phyloP scores from a whole-genome alignment of 1,140 invertebrate genomes.

The Drosophila arawakana region DNA sequence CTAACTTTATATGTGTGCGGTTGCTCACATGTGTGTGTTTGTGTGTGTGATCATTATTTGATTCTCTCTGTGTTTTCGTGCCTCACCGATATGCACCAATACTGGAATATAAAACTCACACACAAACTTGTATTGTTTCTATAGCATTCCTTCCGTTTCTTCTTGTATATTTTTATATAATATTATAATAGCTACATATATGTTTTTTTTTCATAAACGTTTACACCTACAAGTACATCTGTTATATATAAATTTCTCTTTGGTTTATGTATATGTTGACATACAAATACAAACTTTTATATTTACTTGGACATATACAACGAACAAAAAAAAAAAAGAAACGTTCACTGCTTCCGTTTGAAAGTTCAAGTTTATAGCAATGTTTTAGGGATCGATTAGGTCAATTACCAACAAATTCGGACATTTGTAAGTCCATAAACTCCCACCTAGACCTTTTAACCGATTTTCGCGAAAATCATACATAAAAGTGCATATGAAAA shows the following conservation, averaged over 20 bases:
- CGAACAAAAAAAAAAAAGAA: too few relatives aligned
- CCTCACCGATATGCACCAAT: slow-evolving; percentile 25
- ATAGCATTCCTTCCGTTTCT: slow-evolving; percentile 26
- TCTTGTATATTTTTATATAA: background rate
- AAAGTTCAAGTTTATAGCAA: slow-evolving; percentile 10
- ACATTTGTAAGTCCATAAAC: background rate
- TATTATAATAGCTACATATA: background rate
- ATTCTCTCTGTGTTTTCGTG: slow-evolving; percentile 21
- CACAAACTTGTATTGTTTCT: slow-evolving; percentile 17
- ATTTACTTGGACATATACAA: background rate
- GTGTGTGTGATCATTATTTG: slow-evolving; percentile 40
- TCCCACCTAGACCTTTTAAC: too few relatives aligned
- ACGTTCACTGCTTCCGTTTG: background rate
- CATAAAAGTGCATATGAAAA: too few relatives aligned
- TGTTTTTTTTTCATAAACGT: background rate
- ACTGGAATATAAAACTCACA: slow-evolving; percentile 10
- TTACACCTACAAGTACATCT: too few relatives aligned
- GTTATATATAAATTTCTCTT: background rate
- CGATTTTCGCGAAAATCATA: too few relatives aligned
- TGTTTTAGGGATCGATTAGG: slow-evolving; percentile 17
- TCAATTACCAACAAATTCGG: background rate
- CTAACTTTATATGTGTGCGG: slow-evolving; percentile 3
- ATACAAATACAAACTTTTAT: background rate
- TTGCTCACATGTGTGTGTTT: background rate
- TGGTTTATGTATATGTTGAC: background rate